Percentiles rank a stretch among this genome's conserved stretches.
These are phyloP conservation scores for Iphiclides podalirius DNA, from an alignment of 2,888 invertebrate genomes.

Conservation along the genomic window DNA sequence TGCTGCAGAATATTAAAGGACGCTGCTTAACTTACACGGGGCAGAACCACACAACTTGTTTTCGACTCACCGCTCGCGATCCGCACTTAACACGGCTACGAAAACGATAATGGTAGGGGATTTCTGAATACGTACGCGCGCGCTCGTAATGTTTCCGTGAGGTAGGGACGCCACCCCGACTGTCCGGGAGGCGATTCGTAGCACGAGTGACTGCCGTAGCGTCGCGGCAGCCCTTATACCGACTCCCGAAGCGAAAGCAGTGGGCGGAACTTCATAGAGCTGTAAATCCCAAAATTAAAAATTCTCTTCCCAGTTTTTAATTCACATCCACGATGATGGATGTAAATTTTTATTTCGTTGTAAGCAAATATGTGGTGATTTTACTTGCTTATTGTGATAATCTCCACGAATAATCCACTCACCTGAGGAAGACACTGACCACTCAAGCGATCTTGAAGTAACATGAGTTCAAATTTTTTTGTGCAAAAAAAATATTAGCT, in stretches of 20 bases:
- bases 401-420: no score
- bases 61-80: slow-evolving; percentile 17
- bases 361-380: no score
- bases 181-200: slow-evolving; percentile 57
- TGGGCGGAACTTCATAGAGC: slow-evolving; percentile 53
- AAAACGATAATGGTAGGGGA: slow-evolving; percentile 14
- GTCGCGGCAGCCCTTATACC: slow-evolving; percentile 62
- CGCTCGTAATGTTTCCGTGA: slow-evolving; percentile 48
- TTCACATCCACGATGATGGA: no score
- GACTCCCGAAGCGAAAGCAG: slow-evolving; percentile 45
- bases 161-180: slow-evolving; percentile 54
- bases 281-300: slow-evolving; percentile 15
- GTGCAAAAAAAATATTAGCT: no score
- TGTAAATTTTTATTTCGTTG: no score
- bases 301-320: no score
- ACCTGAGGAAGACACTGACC: no score
- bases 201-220: slow-evolving; percentile 57
- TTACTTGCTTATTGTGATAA: no score
- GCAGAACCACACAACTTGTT: background rate
- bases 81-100: slow-evolving; percentile 13
- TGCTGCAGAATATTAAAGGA: background rate
- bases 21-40: background rate
- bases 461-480: no score
- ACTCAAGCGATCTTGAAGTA: no score
- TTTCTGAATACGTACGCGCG: slow-evolving; percentile 64